Conservation (phyloP, 2,113 vertebrate species). For the Halichoeres trimaculatus region DNA sequence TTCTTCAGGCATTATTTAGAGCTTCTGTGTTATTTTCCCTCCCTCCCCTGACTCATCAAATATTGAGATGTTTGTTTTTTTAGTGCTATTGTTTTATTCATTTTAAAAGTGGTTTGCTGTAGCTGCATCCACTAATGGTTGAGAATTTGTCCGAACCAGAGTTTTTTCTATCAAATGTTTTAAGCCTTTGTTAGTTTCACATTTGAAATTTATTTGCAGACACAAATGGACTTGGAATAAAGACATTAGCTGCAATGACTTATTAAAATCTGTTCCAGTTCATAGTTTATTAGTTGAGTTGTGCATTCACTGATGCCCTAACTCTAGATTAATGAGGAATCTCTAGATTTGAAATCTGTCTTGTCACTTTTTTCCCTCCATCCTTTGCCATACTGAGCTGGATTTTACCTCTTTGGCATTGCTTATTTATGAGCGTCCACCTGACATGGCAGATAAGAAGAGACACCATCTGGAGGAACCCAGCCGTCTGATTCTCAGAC, state of each 20-base stretch:
- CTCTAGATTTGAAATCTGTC: background rate
- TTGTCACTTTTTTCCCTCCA: background rate
- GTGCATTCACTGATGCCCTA: background rate
- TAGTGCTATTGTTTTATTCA: background rate
- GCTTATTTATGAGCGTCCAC: conserved; percentile 31
- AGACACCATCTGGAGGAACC: background rate
- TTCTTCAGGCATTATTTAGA: conserved; percentile 16
- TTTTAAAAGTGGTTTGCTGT: background rate
- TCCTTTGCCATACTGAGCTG: background rate
- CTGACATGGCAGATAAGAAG: conserved; percentile 33
- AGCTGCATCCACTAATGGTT: background rate
- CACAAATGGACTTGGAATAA: background rate
- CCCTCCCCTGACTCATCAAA: background rate
- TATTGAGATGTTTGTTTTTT: conserved; percentile 4
- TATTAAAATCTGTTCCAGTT: background rate
- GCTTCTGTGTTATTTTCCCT: background rate
- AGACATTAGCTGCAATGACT: background rate
- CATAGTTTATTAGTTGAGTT: background rate
- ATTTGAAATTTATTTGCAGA: background rate
- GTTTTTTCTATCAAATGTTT: background rate
- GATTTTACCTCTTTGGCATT: background rate
- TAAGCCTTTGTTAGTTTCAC: background rate
- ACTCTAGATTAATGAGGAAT: background rate
- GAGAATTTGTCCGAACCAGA: background rate
- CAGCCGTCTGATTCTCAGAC: background rate